A percentile compares a stretch with the other conserved stretches of the same genome.
Conservation (phyloP, 1,140 invertebrate species). For the Drosophila tsacasi region DNA sequence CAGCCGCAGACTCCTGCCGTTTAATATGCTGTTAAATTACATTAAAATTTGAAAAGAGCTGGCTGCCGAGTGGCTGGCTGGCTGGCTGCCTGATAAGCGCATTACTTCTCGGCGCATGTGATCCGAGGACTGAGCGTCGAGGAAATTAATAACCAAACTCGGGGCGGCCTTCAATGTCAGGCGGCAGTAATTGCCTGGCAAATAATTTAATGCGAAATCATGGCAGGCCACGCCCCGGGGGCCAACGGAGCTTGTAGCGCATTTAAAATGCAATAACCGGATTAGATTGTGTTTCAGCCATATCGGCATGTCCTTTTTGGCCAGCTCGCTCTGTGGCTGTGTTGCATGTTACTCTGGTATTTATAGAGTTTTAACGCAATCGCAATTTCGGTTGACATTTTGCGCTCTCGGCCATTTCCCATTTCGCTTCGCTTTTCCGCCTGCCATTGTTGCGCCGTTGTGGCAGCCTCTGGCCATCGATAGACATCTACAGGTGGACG, state of each 20-base stretch:
- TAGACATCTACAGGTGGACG: conserved; percentile 68
- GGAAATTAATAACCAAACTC: conserved; percentile 9
- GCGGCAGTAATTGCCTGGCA: conserved; percentile 49
- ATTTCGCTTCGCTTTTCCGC: conserved; percentile 24
- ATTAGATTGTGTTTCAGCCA: conserved; percentile 80
- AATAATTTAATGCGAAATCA: conserved; percentile 56
- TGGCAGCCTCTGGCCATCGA: conserved; percentile 59
- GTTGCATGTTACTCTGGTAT: conserved; percentile 81
- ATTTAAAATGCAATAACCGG: conserved; percentile 84
- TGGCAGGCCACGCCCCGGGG: conserved; percentile 31
- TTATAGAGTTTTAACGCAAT: conserved; percentile 84
- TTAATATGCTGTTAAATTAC: conserved; percentile 83
- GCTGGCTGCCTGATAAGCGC: conserved; percentile 66
- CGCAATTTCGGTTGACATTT: conserved; percentile 82
- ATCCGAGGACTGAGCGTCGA: conserved; percentile 3
- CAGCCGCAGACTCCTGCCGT: conserved; percentile 66
- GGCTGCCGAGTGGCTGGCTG: conserved; percentile 29
- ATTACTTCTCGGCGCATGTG: conserved; percentile 33
- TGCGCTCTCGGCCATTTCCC: conserved; percentile 63
- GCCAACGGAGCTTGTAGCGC: conserved; percentile 57
- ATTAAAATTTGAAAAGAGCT: conserved; percentile 75
- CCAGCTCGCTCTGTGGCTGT: conserved; percentile 36
- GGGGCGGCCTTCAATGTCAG: conserved; percentile 37
- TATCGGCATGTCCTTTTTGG: conserved; percentile 68
- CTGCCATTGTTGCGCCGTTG: conserved; percentile 51